Percentiles rank a stretch among this genome's conserved stretches.
Evolutionary conservation across 2,113 vertebrate species (phyloP).

Genomic region (Pantherophis guttatus): DNA sequence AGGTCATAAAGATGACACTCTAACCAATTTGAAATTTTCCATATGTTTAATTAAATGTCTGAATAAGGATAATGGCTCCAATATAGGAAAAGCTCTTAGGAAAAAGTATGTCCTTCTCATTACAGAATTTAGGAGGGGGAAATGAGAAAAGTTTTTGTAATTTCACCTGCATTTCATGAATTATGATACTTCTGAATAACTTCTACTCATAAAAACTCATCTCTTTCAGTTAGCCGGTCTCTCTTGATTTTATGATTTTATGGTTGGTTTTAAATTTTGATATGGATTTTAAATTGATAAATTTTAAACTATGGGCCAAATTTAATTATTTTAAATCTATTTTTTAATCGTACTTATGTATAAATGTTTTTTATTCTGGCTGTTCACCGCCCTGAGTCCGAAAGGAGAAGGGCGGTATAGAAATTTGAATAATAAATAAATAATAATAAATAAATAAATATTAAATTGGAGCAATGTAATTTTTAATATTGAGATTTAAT

Average conservation of each 20-base stretch:
- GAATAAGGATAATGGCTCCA: neutral
- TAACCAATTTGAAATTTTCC: neutral
- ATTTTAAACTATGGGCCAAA: too few relatives aligned
- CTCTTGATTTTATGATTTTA: too few relatives aligned
- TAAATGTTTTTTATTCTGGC: too few relatives aligned
- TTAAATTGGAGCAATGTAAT: neutral
- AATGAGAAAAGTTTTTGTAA: neutral
- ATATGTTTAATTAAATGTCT: neutral
- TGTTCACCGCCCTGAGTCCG: too few relatives aligned
- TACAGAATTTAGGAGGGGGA: neutral
- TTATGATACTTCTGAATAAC: neutral
- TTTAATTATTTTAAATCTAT: too few relatives aligned
- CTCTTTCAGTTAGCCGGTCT: too few relatives aligned
- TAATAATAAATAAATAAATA: too few relatives aligned
- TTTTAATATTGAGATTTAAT: neutral
- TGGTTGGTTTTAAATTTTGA: too few relatives aligned
- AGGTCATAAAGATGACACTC: neutral
- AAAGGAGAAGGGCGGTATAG: too few relatives aligned
- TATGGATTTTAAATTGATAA: too few relatives aligned
- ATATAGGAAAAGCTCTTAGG: neutral
- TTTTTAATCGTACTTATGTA: too few relatives aligned
- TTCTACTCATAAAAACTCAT: neutral
- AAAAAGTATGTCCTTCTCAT: neutral
- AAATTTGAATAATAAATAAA: too few relatives aligned
- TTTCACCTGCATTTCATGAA: neutral